Evolutionary conservation across 2,888 invertebrate species (phyloP), one percentile per base, ranked within the genome.

Genomic region (Acanthacorydalis orientalis): DNA sequence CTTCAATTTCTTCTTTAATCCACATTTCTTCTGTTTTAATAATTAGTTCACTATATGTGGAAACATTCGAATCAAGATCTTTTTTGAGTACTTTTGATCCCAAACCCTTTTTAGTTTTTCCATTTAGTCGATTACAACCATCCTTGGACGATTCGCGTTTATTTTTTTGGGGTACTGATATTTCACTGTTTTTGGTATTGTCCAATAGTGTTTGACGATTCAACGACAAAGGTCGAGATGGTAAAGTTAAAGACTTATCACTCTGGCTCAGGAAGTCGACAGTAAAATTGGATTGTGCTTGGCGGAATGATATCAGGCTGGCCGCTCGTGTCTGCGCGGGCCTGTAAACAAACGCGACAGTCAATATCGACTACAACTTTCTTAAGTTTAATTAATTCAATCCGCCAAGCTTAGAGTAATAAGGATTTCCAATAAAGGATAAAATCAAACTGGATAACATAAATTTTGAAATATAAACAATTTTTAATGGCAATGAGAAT

Each of bases 271-370:
- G 31, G 14, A 16, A 46, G 23, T 46, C 46, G 39, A 46, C 46
- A 32, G 32, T 46, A 14, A 46, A 46, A 46, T 46, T 46, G 23
- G 43, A 37, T 14, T 41, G 37, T 33, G 49, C 49, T 53, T 57
- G 57, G 53, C 57, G 56, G 55, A 59, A 58, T 57, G 56, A 58
- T 56, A 50, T 55, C 56, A 59, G 57, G 57, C 57, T 56, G 55
- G 55, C 55, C 49, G 53, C 51, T 50, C 54, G 50, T 47, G 53
- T 51, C 51, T 52, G 55, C 51, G 50, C 47, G 49, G 48, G 51
- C 55, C 56, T 57, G 55, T 54, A 51, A 58, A 56, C 52, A 58
- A 51, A 56, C 38, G 31, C 43, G 23, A 16, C 15, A 39, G 14
- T 39, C 16, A 39, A 39, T 16, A 39, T n/a, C 16, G 14, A 15